phyloP scores from a whole-genome alignment of 2,888 invertebrate species.

The Drosophila suboccidentalis region DNA sequence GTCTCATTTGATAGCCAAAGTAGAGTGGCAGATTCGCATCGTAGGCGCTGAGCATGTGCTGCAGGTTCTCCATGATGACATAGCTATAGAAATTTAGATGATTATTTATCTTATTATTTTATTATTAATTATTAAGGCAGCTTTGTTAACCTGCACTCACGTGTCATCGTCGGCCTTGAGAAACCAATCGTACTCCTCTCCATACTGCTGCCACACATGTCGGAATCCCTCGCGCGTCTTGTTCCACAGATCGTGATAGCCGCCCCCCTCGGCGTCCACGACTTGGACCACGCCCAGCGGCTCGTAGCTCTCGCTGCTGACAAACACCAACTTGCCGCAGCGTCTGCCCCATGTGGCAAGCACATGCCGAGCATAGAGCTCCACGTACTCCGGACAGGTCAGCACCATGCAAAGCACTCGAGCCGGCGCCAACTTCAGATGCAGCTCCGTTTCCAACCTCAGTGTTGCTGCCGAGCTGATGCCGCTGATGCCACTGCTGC shows the following conservation, averaged over 20 bases:
- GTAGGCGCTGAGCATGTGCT: constrained; percentile 93
- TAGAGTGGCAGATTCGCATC: constrained; percentile 91
- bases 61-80: constrained; percentile 97
- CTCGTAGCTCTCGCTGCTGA: constrained; percentile 91
- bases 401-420: constrained; percentile 97
- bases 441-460: constrained; percentile 75
- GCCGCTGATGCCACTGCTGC: constrained; percentile 2
- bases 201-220: constrained; percentile 93
- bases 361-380: constrained; percentile 94
- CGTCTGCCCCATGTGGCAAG: constrained; percentile 97
- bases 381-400: constrained; percentile 95
- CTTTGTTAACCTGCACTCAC: constrained; percentile 88
- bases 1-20: constrained; percentile 92
- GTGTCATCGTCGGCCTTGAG: constrained; percentile 99
- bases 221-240: constrained; percentile 97
- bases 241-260: constrained; percentile 94
- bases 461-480: background rate
- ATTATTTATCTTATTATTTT: too few relatives aligned
- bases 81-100: constrained; percentile 87
- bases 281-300: constrained; percentile 92
- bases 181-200: constrained; percentile 97
- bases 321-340: constrained; percentile 93
- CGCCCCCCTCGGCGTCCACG: constrained; percentile 91
- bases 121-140: background rate
- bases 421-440: constrained; percentile 87